Evolutionary conservation across 2,113 vertebrate species (phyloP).

Genomic region (Ochotona princeps): DNA sequence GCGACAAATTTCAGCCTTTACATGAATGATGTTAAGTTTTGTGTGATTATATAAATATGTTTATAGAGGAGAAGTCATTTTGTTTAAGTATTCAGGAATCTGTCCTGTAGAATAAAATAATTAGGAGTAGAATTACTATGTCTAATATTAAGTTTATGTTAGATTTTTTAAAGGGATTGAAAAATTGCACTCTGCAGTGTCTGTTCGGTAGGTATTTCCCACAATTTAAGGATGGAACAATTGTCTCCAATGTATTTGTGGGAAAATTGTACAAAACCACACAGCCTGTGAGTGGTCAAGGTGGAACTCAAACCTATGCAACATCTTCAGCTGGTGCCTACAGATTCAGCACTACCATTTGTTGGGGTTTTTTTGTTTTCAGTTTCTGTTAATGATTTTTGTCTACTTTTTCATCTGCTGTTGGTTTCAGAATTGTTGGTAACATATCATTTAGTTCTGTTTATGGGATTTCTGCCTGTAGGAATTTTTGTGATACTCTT

Average conservation of each 20-base stretch:
- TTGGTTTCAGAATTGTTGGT: not conserved
- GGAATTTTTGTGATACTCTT: not conserved
- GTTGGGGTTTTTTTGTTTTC: not conserved
- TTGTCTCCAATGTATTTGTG: not conserved
- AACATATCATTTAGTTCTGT: not conserved
- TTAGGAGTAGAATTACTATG: not conserved
- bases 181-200: not conserved
- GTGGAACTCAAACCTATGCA: not conserved
- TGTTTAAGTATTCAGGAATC: not conserved
- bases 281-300: not conserved
- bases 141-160: not conserved
- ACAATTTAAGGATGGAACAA: too few species aligned
- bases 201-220: not conserved
- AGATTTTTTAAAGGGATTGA: not conserved
- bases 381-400: not conserved
- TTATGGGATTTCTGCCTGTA: not conserved
- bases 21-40: not conserved
- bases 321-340: not conserved
- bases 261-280: not conserved
- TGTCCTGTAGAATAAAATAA: not conserved
- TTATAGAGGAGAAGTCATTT: not conserved
- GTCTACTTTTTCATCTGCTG: not conserved
- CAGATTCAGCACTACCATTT: not conserved
- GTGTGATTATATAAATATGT: not conserved
- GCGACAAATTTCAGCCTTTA: not conserved